A percentile compares a stretch with the other conserved stretches of the same genome.
These are phyloP conservation scores for Poecile montanus DNA, from an alignment of 2,797 vertebrate genomes.

Conservation along the genomic window DNA sequence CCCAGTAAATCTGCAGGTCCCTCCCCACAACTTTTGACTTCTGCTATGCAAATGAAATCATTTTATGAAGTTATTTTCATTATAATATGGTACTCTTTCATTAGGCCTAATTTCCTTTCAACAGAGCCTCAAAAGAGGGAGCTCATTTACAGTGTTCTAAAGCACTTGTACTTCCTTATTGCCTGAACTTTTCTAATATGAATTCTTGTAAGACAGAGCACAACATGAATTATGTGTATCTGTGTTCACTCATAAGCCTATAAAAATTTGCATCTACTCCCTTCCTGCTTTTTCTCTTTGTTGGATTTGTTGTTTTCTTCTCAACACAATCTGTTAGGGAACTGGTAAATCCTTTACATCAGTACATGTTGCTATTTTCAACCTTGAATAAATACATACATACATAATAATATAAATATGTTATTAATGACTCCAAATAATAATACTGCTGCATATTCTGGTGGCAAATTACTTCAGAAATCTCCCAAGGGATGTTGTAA, in stretches of 20 bases:
- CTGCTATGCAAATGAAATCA: not conserved
- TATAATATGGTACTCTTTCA: not conserved
- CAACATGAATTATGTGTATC: not conserved
- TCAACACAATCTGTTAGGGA: not conserved
- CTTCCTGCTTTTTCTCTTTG: not conserved
- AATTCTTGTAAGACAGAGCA: not conserved
- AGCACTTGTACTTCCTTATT: not conserved
- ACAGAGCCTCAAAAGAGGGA: not conserved
- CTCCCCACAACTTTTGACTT: not conserved
- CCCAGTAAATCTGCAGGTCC: not conserved
- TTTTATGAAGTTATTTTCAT: constrained; percentile 5
- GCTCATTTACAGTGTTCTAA: not conserved
- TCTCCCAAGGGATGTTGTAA: not conserved
- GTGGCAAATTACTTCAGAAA: not conserved
- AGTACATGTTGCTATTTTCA: not conserved
- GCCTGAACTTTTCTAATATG: not conserved
- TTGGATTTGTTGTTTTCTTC: not conserved
- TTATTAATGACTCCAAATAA: not conserved
- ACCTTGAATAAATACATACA: not conserved
- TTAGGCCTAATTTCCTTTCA: constrained; percentile 1
- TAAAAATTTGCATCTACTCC: not conserved
- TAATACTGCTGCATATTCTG: not conserved
- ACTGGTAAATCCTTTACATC: not conserved
- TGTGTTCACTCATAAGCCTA: not conserved
- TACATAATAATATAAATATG: not conserved